phyloP scores from a whole-genome alignment of 2,888 invertebrate species.

The Anaspis maculata region DNA sequence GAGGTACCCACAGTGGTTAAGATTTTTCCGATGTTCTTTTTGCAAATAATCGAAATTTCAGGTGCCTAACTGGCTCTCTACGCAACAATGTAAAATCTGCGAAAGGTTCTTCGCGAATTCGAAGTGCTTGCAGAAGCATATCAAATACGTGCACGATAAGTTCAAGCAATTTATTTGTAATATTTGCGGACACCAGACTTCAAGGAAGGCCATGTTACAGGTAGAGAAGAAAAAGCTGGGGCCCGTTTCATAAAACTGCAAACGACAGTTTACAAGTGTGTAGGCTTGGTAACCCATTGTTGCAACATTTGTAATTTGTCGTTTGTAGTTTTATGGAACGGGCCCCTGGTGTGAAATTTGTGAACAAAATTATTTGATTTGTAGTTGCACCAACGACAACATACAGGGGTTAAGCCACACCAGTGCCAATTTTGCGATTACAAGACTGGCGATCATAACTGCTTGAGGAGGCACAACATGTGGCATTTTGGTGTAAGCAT shows the following conservation, averaged over 20 bases:
- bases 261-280: no score
- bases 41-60: no score
- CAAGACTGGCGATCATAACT: constrained; percentile 67
- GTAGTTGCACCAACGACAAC: constrained; percentile 66
- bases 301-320: no score
- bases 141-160: constrained; percentile 65
- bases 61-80: constrained; percentile 46
- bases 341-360: no score
- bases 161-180: constrained; percentile 65
- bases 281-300: no score
- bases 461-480: constrained; percentile 57
- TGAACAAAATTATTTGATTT: no score
- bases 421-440: constrained; percentile 62
- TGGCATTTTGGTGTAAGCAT: constrained; percentile 47
- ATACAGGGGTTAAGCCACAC: constrained; percentile 71
- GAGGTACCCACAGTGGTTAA: constrained; percentile 11
- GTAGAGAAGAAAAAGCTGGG: no score
- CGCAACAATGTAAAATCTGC: constrained; percentile 61
- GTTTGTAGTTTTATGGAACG: no score
- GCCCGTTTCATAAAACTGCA: no score
- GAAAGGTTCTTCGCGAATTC: constrained; percentile 59
- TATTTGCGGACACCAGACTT: constrained; percentile 64
- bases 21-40: not conserved
- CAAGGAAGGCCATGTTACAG: constrained; percentile 62
- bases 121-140: constrained; percentile 59